Base-by-base conservation (phyloP, 2,888 invertebrate species). In the Drosophila falleni region DNA sequence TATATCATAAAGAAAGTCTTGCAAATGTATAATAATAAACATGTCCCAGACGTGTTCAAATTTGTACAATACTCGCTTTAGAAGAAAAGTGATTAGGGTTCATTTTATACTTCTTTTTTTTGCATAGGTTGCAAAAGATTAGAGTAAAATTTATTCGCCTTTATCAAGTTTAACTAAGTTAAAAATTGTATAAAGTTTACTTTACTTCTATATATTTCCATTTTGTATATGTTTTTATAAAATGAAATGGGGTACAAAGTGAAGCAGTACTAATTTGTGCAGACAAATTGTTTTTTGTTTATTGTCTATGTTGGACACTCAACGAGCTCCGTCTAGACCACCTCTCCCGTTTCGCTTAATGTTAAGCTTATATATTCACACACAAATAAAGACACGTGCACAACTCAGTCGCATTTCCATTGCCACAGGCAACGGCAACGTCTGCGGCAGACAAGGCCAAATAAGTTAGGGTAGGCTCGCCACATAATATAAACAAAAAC, bases 381-480 rank as follows among this genome's bases (percentile, higher is more conserved):
- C 51, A 54, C n/a, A 51, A 41, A 53, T 29, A 66, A 26, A 47
- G 15, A 59, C 33, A 62, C n/a, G 53, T 33, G 56, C 37, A 42
- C 23, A 54, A 41, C 26, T 13, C 53, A 23, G 35, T 19, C 19
- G 3, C 33, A 63, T 71, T 70, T 59, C 51, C 50, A 65, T 80
- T 56, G 78, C 63, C 78, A 47, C 26, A 55, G 69, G 59, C 73
- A 51, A 46, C 51, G 35, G 31, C 56, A 64, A 41, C 23, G 63
- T 64, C 67, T 67, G 72, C 59, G 37, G 53, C 50, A 61, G 78
- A 78, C 85, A 80, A 80, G 75, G 61, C 63, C 64, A 78, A 78
- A 84, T 56, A 68, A 59, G 67, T 80, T 80, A 63, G 63, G 80
- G 81, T 81, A 84, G 84, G 72, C 55, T 61, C 61, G 47, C 47